These are phyloP conservation scores for Archegozetes longisetosus DNA, from an alignment of 1,140 invertebrate species.

Conservation along the genomic window DNA sequence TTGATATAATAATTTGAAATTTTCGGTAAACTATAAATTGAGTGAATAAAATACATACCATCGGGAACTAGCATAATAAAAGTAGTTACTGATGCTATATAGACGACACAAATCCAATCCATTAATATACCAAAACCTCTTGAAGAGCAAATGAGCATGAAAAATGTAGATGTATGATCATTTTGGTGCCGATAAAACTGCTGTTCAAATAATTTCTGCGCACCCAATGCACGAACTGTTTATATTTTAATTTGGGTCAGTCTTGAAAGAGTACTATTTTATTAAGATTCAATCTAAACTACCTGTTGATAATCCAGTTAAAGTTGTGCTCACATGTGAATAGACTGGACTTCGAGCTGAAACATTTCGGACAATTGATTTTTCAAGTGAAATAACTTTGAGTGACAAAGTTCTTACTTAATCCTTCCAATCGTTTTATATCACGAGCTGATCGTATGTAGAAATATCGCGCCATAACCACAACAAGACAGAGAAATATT, in stretches of 20 bases:
- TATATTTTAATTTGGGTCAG: no score
- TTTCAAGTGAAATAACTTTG: background rate
- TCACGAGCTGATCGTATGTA: constrained; percentile 64
- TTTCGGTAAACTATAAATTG: background rate
- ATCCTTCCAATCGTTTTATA: constrained; percentile 71
- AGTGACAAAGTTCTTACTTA: constrained; percentile 28
- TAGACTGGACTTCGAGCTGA: constrained; percentile 36
- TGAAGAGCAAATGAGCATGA: constrained; percentile 52
- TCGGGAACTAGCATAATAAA: constrained; percentile 9
- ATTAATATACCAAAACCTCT: constrained; percentile 69
- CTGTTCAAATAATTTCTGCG: constrained; percentile 44
- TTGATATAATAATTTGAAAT: constrained; percentile 36
- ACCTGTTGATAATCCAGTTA: constrained; percentile 36
- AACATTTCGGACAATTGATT: background rate
- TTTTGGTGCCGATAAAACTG: constrained; percentile 39
- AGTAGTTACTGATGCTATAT: constrained; percentile 38
- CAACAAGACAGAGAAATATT: constrained; percentile 45
- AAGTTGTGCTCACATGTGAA: constrained; percentile 33
- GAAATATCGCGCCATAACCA: constrained; percentile 52
- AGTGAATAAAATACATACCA: background rate
- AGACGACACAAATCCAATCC: constrained; percentile 51
- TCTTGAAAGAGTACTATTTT: constrained; percentile 33
- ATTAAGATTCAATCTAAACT: no score
- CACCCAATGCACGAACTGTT: constrained; percentile 33
- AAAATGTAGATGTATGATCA: constrained; percentile 51